Percentiles rank a stretch among this genome's conserved stretches.
Evolutionary conservation across 2,888 invertebrate species (phyloP).

Genomic region (Rutpela maculata): DNA sequence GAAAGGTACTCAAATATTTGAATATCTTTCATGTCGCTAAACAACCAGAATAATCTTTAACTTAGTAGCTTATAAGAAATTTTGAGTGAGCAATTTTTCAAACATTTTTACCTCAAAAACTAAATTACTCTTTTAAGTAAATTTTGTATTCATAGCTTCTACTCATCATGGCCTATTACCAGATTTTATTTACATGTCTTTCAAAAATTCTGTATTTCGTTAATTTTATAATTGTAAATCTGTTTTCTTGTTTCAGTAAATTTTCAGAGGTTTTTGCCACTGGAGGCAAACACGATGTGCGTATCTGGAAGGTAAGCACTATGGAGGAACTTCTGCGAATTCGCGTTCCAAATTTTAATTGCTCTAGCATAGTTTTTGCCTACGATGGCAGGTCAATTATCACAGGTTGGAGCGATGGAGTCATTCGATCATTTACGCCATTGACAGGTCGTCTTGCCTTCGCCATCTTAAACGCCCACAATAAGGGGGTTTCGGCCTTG

Average conservation of each 20-base stretch:
- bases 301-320: constrained; percentile 88
- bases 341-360: constrained; percentile 90
- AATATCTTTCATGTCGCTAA: too few species aligned
- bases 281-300: constrained; percentile 88
- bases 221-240: too few species aligned
- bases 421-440: constrained; percentile 88
- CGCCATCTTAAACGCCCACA: constrained; percentile 91
- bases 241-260: constrained; percentile 75
- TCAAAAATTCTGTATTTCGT: too few species aligned
- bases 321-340: constrained; percentile 89
- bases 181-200: too few species aligned
- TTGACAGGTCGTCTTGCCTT: constrained; percentile 88
- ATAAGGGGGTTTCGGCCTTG: constrained; percentile 91
- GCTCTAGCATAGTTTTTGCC: constrained; percentile 86
- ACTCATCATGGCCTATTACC: too few species aligned
- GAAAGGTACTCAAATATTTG: too few species aligned
- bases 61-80: too few species aligned
- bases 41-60: too few species aligned
- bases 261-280: constrained; percentile 92
- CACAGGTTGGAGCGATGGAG: constrained; percentile 90
- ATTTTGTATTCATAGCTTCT: too few species aligned
- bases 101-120: too few species aligned
- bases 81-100: too few species aligned
- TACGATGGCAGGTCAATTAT: constrained; percentile 88
- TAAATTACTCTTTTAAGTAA: too few species aligned